Evolutionary conservation across 2,888 invertebrate species (phyloP).

Genomic region (Chesias legatella): DNA sequence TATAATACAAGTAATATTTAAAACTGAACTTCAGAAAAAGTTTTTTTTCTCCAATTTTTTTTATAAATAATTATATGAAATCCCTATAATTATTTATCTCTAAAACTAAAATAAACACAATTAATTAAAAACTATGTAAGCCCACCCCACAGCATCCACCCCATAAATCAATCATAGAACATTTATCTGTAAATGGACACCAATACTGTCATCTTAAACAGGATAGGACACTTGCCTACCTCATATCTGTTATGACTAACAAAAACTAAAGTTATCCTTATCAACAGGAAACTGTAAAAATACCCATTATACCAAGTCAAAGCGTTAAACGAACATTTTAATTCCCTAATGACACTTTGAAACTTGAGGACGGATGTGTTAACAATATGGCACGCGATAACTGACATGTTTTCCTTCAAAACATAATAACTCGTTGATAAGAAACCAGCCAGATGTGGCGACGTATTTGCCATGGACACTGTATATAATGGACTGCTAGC

Average conservation of each 20-base stretch:
- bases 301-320: constrained; percentile 33
- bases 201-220: no score
- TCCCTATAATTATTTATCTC: no score
- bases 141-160: no score
- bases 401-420: constrained; percentile 61
- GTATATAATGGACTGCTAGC: constrained; percentile 8
- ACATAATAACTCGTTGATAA: constrained; percentile 64
- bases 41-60: no score
- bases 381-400: constrained; percentile 58
- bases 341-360: constrained; percentile 42
- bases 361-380: constrained; percentile 65
- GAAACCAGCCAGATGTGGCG: constrained; percentile 65
- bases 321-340: constrained; percentile 37
- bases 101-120: no score
- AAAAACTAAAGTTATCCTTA: constrained; percentile 21
- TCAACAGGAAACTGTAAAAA: constrained; percentile 36
- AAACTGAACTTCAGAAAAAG: no score
- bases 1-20: no score
- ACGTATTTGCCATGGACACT: constrained; percentile 31
- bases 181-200: neutral
- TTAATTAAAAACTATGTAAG: no score
- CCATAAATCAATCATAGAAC: no score
- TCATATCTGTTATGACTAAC: no score
- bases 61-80: no score
- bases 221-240: no score